A percentile compares a stretch with the other conserved stretches of the same genome.
phyloP scores from a whole-genome alignment of 2,113 vertebrate genomes.

The Lasiurus borealis region DNA sequence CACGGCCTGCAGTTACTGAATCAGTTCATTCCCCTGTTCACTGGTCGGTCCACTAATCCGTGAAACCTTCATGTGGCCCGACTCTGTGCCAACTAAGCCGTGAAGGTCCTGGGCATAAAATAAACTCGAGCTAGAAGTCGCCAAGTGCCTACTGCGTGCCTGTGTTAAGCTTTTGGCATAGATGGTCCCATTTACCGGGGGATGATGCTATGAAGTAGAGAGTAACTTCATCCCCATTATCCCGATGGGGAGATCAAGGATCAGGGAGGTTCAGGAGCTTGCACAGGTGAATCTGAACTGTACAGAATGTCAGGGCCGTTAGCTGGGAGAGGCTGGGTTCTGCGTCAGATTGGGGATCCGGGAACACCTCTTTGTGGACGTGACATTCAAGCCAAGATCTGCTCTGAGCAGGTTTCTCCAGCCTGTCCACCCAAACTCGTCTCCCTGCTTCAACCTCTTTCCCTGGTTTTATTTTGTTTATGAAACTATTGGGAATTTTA shows the following conservation, averaged over 20 bases:
- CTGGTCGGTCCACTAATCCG: fast-evolving
- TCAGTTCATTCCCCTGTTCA: background rate
- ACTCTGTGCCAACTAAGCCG: background rate
- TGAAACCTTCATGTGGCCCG: background rate
- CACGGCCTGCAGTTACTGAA: fast-evolving
- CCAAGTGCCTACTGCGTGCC: fast-evolving
- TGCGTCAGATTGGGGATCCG: fast-evolving
- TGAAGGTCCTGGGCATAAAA: background rate
- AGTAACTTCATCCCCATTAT: background rate
- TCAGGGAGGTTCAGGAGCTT: background rate
- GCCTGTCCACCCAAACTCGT: fast-evolving
- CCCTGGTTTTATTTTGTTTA: background rate
- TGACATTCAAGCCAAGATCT: background rate
- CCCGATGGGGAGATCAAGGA: background rate
- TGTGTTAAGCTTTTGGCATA: background rate
- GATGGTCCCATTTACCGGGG: background rate
- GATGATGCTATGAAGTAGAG: fast-evolving
- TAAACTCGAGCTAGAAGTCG: background rate
- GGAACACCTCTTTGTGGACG: background rate
- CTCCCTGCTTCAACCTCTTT: background rate
- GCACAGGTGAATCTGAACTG: fast-evolving
- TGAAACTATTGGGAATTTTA: too few species aligned
- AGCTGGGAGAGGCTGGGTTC: background rate
- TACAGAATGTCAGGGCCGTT: background rate
- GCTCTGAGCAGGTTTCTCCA: background rate